These are phyloP conservation scores for Chaetops frenatus DNA, from an alignment of 2,113 vertebrate species.

Conservation along the genomic window DNA sequence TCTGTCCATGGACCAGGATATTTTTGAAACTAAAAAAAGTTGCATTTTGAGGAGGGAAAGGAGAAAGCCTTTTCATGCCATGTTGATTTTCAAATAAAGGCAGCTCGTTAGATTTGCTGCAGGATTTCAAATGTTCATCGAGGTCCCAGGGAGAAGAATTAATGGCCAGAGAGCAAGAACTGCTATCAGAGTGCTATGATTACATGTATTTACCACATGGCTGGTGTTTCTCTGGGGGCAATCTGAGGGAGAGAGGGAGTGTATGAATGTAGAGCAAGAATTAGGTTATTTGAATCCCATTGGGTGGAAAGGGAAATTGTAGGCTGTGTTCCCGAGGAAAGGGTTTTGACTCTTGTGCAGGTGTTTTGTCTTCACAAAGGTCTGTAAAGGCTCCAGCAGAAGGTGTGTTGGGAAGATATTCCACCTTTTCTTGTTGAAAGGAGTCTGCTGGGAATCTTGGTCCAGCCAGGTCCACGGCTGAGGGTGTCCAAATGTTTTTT, in stretches of 20 bases:
- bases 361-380: not conserved
- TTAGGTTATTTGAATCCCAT: slow-evolving; percentile 35
- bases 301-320: not conserved
- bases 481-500: not conserved
- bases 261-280: not conserved
- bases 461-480: not conserved
- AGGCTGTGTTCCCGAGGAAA: not conserved
- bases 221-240: not conserved
- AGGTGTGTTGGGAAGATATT: not conserved
- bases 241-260: not conserved
- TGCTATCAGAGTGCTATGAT: slow-evolving; percentile 2
- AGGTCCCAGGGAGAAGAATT: slow-evolving; percentile 25
- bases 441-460: not conserved
- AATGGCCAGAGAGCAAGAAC: slow-evolving; percentile 16
- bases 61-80: not conserved
- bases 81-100: slow-evolving; percentile 15
- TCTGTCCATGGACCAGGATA: not conserved
- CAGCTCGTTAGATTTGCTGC: not conserved
- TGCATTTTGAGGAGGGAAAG: not conserved
- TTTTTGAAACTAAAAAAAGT: not conserved
- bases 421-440: rapidly evolving
- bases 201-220: slow-evolving; percentile 6
- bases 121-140: not conserved
- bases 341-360: not conserved
- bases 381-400: rapidly evolving